phyloP scores from a whole-genome alignment of 2,113 vertebrate species.

The Pelecanoides urinatrix region DNA sequence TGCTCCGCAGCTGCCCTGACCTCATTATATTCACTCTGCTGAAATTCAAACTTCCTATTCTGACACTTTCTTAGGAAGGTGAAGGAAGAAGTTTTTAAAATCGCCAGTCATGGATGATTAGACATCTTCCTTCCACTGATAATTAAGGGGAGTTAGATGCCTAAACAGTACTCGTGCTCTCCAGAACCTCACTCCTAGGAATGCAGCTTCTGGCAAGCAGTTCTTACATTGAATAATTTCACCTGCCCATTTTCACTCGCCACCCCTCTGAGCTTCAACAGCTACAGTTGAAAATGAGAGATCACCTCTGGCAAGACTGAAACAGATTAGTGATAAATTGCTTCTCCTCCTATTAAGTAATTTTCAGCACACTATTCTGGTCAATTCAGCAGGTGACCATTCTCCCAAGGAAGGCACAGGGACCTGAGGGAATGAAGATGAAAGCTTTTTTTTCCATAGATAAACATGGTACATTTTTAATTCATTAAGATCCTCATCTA shows the following conservation, averaged over 20 bases:
- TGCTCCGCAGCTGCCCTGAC: constrained; percentile 20
- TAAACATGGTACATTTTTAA: background rate
- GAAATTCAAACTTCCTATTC: constrained; percentile 29
- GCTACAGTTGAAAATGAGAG: background rate
- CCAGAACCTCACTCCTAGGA: background rate
- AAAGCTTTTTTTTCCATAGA: background rate
- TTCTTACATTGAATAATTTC: background rate
- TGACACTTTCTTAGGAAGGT: background rate
- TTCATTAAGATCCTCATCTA: background rate
- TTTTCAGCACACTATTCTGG: constrained; percentile 24
- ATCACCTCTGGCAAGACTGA: background rate
- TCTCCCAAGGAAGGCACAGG: background rate
- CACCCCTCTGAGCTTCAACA: background rate
- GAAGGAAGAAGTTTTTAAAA: background rate
- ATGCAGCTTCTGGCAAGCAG: background rate
- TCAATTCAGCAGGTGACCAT: constrained; percentile 9
- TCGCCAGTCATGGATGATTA: background rate
- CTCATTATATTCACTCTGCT: constrained; percentile 7
- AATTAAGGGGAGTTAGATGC: background rate
- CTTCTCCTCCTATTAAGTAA: background rate
- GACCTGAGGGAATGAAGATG: background rate
- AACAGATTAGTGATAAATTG: constrained; percentile 7
- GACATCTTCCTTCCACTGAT: background rate
- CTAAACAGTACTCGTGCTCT: background rate
- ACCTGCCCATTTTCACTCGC: background rate